These are phyloP conservation scores for Leiothrix lutea DNA, from an alignment of 2,113 vertebrate species.

Conservation along the genomic window DNA sequence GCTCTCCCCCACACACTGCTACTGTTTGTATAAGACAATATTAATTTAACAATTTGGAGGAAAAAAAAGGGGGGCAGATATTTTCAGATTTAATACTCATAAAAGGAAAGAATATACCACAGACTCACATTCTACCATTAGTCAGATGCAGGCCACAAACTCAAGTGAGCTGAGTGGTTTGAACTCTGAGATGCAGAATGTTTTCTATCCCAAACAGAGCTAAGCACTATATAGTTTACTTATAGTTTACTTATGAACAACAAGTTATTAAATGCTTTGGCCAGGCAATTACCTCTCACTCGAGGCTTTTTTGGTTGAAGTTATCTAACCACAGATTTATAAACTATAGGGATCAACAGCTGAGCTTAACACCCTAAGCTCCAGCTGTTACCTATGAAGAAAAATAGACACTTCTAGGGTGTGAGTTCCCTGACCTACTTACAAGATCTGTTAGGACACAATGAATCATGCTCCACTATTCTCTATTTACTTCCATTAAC, in stretches of 20 bases:
- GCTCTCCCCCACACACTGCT: not conserved
- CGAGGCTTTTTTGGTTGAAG: not conserved
- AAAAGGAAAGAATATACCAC: not conserved
- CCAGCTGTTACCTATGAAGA: not conserved
- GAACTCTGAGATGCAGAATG: not conserved
- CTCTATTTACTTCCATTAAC: not conserved
- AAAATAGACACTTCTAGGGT: not conserved
- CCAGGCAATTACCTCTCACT: not conserved
- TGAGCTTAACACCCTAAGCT: not conserved
- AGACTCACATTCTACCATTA: not conserved
- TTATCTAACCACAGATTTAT: not conserved
- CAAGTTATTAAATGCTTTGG: not conserved
- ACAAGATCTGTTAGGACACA: not conserved
- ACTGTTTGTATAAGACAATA: not conserved
- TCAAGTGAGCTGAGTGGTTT: not conserved
- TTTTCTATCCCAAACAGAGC: not conserved
- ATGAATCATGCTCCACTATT: not conserved
- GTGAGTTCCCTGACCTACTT: conserved; percentile 11
- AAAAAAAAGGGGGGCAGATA: fast-evolving
- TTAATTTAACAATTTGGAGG: not conserved
- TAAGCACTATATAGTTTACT: not conserved
- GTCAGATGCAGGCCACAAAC: not conserved
- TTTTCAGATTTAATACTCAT: not conserved
- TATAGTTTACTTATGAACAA: not conserved
- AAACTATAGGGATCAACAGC: not conserved